Conservation (phyloP, 2,113 vertebrate species). For the Dendropsophus ebraccatus region DNA sequence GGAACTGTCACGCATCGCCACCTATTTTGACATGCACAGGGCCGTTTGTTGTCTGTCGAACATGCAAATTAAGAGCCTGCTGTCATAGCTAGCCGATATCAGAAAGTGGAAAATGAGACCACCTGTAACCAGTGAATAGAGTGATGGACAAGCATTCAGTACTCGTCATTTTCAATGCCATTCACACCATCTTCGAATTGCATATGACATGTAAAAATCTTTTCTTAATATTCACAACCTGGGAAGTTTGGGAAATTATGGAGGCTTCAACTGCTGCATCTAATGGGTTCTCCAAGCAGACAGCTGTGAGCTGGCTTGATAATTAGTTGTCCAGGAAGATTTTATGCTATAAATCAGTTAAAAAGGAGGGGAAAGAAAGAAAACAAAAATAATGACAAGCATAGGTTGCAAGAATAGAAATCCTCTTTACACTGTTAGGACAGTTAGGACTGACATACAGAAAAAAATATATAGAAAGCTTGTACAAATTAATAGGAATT, state of each 20-base stretch:
- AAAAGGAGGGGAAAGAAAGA: slow-evolving; percentile 73
- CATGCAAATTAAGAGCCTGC: slow-evolving; percentile 99
- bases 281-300: slow-evolving; percentile 95
- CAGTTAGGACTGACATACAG: slow-evolving; percentile 35
- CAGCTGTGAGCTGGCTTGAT: slow-evolving; percentile 95
- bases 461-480: slow-evolving; percentile 17
- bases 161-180: slow-evolving; percentile 91
- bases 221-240: slow-evolving; percentile 98
- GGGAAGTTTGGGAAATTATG: slow-evolving; percentile 92
- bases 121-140: slow-evolving; percentile 99
- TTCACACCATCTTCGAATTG: slow-evolving; percentile 89
- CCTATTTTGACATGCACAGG: slow-evolving; percentile 99
- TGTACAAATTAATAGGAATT: slow-evolving; percentile 39
- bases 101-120: slow-evolving; percentile 96
- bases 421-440: slow-evolving; percentile 71
- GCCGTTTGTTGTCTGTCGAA: slow-evolving; percentile 99
- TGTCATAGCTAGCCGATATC: slow-evolving; percentile 97
- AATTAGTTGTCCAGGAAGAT: slow-evolving; percentile 97
- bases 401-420: slow-evolving; percentile 76
- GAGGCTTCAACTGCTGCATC: slow-evolving; percentile 90
- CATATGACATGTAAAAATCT: slow-evolving; percentile 97
- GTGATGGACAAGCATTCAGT: slow-evolving; percentile 99
- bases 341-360: slow-evolving; percentile 86
- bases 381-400: slow-evolving; percentile 80
- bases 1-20: slow-evolving; percentile 99